Evolutionary conservation across 2,888 invertebrate species (phyloP).

Genomic region (Apotomis turbidana): DNA sequence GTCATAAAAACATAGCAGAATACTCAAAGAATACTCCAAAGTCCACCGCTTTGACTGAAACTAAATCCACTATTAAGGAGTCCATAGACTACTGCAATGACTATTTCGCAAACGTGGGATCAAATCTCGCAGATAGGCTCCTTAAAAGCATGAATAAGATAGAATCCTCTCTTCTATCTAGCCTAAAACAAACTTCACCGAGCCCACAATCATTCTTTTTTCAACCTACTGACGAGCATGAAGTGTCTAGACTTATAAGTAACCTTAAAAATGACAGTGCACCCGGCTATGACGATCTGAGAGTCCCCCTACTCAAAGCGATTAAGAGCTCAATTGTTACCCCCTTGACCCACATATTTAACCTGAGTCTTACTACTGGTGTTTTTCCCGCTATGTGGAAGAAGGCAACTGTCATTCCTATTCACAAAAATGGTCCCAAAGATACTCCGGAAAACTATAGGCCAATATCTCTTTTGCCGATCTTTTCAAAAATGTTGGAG

Average conservation of each 20-base stretch:
- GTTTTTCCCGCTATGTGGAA: conserved; percentile 37
- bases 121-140: conserved; percentile 20
- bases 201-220: conserved; percentile 6
- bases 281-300: no score
- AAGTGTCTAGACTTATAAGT: conserved; percentile 28
- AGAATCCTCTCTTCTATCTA: neutral
- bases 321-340: conserved; percentile 13
- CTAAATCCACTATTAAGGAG: neutral
- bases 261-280: conserved; percentile 22
- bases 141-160: neutral
- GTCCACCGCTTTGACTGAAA: no score
- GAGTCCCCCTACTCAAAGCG: no score
- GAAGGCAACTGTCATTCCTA: conserved; percentile 31
- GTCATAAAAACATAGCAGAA: neutral
- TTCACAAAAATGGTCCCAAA: conserved; percentile 40
- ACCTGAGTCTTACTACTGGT: conserved; percentile 31
- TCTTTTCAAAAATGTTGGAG: conserved; percentile 16
- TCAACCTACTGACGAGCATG: conserved; percentile 29
- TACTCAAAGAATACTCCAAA: no score
- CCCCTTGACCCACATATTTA: conserved; percentile 26
- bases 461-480: conserved; percentile 30
- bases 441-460: conserved; percentile 21
- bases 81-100: conserved; percentile 9
- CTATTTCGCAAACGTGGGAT: conserved; percentile 28
- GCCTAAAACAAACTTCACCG: no score